Evolutionary conservation across 2,797 vertebrate genomes (phyloP).

Genomic region (Scolopax bukidnonensis): DNA sequence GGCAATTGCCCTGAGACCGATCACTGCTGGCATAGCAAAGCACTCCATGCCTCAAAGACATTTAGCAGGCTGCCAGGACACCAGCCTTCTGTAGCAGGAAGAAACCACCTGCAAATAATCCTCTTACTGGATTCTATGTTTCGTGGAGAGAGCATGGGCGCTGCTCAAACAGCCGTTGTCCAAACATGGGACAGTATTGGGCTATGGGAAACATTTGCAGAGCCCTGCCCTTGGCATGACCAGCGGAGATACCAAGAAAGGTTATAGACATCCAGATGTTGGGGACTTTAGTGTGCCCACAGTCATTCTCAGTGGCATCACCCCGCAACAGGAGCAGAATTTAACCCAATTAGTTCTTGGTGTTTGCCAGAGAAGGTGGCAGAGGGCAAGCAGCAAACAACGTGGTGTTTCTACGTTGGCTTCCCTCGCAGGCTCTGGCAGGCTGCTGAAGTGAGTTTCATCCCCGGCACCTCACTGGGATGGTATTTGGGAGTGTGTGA

Average conservation of each 20-base stretch:
- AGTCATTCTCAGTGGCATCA: background rate
- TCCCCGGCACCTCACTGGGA: background rate
- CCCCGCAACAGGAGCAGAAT: fast-evolving
- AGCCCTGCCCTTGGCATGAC: background rate
- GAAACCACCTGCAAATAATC: background rate
- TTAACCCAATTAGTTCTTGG: background rate
- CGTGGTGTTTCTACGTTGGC: background rate
- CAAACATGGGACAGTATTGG: fast-evolving
- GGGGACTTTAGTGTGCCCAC: background rate
- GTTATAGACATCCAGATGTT: no score
- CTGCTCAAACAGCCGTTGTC: background rate
- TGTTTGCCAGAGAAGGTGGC: background rate
- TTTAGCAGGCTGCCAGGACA: background rate
- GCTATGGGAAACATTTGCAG: background rate
- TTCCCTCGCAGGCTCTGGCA: background rate
- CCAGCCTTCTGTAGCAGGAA: background rate
- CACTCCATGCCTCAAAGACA: background rate
- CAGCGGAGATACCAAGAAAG: background rate
- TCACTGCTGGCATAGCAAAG: background rate
- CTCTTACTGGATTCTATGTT: background rate
- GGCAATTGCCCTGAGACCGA: background rate
- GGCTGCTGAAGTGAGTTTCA: background rate
- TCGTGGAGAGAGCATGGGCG: background rate
- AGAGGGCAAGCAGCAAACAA: background rate
- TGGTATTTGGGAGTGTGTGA: background rate